These are phyloP conservation scores for Zosterops borbonicus DNA, from an alignment of 2,113 vertebrate genomes.

Conservation along the genomic window DNA sequence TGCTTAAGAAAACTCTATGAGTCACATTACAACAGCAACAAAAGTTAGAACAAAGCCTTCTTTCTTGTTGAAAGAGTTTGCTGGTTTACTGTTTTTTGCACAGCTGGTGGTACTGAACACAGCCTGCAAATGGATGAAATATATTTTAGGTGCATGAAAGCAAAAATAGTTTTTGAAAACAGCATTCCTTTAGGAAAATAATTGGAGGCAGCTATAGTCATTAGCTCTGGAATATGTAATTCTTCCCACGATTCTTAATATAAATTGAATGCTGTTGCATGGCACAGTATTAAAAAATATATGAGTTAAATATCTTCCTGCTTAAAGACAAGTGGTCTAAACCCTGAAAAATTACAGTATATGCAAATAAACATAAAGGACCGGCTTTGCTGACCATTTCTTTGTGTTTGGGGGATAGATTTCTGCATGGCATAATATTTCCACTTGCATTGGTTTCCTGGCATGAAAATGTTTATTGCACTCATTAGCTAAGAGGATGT, in stretches of 20 bases:
- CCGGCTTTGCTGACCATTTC: conserved; percentile 71
- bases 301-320: conserved; percentile 14
- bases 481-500: conserved; percentile 97
- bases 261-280: conserved; percentile 19
- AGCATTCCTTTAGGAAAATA: conserved; percentile 69
- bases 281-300: conserved; percentile 25
- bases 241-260: conserved; percentile 48
- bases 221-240: conserved; percentile 59
- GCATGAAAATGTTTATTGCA: conserved; percentile 96
- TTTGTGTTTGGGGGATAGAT: conserved; percentile 85
- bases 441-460: conserved; percentile 87
- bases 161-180: conserved; percentile 39
- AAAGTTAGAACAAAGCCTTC: conserved; percentile 29
- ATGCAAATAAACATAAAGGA: conserved; percentile 65
- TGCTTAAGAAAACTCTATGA: conserved; percentile 17
- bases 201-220: conserved; percentile 47
- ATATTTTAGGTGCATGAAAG: conserved; percentile 1
- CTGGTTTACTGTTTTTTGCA: neutral
- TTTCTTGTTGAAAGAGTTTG: conserved; percentile 18
- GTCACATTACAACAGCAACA: neutral
- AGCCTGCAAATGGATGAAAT: conserved; percentile 7
- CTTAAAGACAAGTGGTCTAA: conserved; percentile 36
- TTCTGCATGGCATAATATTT: conserved; percentile 89
- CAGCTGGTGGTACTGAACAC: neutral
- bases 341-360: conserved; percentile 48